Evolutionary conservation across 2,113 vertebrate genomes (phyloP).

Genomic region (Paralichthys olivaceus): DNA sequence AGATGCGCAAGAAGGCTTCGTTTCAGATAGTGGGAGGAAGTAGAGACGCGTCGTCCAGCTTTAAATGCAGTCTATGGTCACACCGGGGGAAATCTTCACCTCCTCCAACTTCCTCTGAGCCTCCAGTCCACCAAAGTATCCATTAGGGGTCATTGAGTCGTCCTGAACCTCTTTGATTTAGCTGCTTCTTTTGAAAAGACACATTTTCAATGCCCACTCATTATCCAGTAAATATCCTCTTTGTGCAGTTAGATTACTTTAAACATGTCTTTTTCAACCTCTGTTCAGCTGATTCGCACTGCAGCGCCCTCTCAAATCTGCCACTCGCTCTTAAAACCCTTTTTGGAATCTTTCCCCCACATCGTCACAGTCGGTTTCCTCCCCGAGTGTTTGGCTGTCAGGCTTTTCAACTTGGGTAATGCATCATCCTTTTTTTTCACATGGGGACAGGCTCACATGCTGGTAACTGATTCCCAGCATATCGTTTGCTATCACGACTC

Average conservation of each 20-base stretch:
- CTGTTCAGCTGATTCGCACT: neutral
- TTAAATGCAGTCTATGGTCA: slow-evolving; percentile 26
- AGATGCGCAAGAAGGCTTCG: too few relatives aligned
- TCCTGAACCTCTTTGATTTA: slow-evolving; percentile 37
- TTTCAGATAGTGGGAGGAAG: too few relatives aligned
- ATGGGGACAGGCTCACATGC: slow-evolving; percentile 42
- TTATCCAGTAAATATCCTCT: slow-evolving; percentile 12
- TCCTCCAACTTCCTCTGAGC: neutral
- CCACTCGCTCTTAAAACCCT: slow-evolving; percentile 7
- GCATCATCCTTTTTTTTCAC: slow-evolving; percentile 55
- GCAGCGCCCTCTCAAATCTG: slow-evolving; percentile 11
- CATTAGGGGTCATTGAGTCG: slow-evolving; percentile 21
- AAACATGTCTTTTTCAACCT: neutral
- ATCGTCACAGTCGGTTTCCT: slow-evolving; percentile 27
- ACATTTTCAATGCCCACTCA: slow-evolving; percentile 27
- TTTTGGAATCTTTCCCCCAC: slow-evolving; percentile 29
- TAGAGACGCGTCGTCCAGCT: too few relatives aligned
- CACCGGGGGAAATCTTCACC: slow-evolving; percentile 51
- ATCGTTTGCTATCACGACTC: slow-evolving; percentile 34
- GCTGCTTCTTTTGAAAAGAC: slow-evolving; percentile 23
- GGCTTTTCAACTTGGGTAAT: slow-evolving; percentile 25
- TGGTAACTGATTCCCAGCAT: slow-evolving; percentile 47
- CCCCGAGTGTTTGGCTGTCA: slow-evolving; percentile 45
- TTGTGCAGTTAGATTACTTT: neutral
- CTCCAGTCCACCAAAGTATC: slow-evolving; percentile 3